Evolutionary conservation across 23 tunicate genomes (phyloP), one percentile per base, ranked within the genome.

Genomic region (Ascidia mentula): DNA sequence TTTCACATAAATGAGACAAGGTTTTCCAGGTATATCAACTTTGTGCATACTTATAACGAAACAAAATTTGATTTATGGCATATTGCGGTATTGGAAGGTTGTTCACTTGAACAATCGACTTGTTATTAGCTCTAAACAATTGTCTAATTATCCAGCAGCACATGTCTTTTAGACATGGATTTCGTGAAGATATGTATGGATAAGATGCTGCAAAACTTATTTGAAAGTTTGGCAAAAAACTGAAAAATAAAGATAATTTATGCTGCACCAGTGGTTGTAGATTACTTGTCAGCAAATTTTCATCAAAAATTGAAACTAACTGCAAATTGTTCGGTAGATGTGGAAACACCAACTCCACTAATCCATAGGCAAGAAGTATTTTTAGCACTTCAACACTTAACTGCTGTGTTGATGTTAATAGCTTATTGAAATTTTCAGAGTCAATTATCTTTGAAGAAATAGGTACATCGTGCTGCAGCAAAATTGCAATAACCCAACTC

Each of bases 131-230:
- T 9, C 24, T 26, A 28, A 53, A 53, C 65, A 53, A 53, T 53
- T 53, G 65, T 28, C 65, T 53, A 53, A 53, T 53, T 53, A 20
- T 53, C 65, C 65, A 53, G 24, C 65, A 53, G 24, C 65, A 53
- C 13, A 53, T 20, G 4, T 53, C 28, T 53, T 53, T 26, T 3
- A 53, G 65, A 53, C 12, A 20, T 53, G 65, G 65, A 53, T 53
- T 1, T 53, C 24, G 65, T 53, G 65, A 53, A 20, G 4, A 9
- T 53, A 9, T 12, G 53, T 42, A 42, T 42, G 53, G 53, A 15
- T 42, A 42, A 42, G 15, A 12, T 9, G 53, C 12, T 9, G 53
- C 12, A 42, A 42, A 42, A 42, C 53, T 42, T 9, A 42, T 42
- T 9, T 42, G 15, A 42, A 42, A 42, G 53, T 42, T 42, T 42